phyloP scores from a whole-genome alignment of 2,797 vertebrate species.

The Rhynchotus rufescens region DNA sequence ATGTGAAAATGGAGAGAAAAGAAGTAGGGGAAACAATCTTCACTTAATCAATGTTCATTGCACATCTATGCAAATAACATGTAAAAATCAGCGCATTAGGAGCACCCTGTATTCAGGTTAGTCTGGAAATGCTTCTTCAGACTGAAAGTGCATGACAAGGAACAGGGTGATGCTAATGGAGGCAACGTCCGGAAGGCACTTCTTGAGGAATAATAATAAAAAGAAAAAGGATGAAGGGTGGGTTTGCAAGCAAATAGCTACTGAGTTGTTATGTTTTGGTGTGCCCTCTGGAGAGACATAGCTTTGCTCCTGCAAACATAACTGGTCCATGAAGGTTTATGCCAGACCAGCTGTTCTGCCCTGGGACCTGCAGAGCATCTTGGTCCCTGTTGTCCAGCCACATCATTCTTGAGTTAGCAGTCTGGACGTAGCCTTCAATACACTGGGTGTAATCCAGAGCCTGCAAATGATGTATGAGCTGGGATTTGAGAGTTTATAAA shows the following conservation, averaged over 20 bases:
- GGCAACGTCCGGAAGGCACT: constrained; percentile 63
- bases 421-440: neutral
- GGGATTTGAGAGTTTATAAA: constrained; percentile 27
- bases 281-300: neutral
- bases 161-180: constrained; percentile 44
- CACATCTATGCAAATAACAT: constrained; percentile 22
- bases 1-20: neutral
- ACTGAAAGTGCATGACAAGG: constrained; percentile 50
- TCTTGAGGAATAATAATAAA: neutral
- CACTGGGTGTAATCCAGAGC: neutral
- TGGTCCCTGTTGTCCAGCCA: neutral
- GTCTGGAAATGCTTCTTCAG: constrained; percentile 51
- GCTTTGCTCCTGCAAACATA: neutral
- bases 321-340: neutral
- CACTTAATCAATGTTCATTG: neutral
- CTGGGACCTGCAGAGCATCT: neutral
- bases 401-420: rapidly evolving
- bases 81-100: neutral
- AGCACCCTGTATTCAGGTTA: constrained; percentile 30
- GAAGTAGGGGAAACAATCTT: neutral
- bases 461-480: rapidly evolving
- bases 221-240: neutral
- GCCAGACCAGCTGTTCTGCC: neutral
- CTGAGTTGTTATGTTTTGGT: neutral
- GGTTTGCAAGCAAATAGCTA: constrained; percentile 8